A percentile compares a stretch with the other conserved stretches of the same genome.
Conservation (phyloP, 2,888 invertebrate species). For the Leptogaster cylindrica region DNA sequence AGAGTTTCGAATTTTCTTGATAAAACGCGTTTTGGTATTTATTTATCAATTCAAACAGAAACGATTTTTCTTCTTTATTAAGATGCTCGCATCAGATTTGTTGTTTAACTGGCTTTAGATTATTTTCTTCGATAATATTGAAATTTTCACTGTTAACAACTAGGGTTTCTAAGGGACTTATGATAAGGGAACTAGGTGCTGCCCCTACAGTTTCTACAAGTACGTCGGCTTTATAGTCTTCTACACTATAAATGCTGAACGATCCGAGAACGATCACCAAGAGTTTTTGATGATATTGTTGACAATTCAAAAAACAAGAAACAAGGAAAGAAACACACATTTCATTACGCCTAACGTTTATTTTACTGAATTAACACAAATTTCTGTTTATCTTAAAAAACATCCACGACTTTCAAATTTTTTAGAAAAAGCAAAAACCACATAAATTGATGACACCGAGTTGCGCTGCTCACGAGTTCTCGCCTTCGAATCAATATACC, state of each 20-base stretch:
- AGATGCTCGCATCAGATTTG: slow-evolving; percentile 16
- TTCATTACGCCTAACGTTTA: no score
- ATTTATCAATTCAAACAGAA: neutral
- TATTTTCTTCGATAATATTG: neutral
- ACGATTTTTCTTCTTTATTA: slow-evolving; percentile 18
- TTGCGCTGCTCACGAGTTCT: no score
- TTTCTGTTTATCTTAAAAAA: no score
- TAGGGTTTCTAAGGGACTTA: neutral
- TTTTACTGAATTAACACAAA: no score
- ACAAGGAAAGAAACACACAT: no score
- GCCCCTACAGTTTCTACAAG: neutral
- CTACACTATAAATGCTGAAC: slow-evolving; percentile 15
- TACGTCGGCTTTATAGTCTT: neutral
- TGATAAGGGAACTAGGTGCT: neutral
- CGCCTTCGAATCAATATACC: no score
- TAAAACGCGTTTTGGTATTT: slow-evolving; percentile 12
- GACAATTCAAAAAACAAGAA: no score
- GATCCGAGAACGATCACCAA: no score
- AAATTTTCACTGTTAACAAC: neutral
- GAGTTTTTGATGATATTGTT: no score
- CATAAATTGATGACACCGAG: no score
- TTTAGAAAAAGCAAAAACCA: no score
- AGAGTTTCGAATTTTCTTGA: neutral
- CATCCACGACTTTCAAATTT: no score
- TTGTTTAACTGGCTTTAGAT: neutral